phyloP scores from a whole-genome alignment of 2,797 vertebrate genomes.

The Morelia viridis region DNA sequence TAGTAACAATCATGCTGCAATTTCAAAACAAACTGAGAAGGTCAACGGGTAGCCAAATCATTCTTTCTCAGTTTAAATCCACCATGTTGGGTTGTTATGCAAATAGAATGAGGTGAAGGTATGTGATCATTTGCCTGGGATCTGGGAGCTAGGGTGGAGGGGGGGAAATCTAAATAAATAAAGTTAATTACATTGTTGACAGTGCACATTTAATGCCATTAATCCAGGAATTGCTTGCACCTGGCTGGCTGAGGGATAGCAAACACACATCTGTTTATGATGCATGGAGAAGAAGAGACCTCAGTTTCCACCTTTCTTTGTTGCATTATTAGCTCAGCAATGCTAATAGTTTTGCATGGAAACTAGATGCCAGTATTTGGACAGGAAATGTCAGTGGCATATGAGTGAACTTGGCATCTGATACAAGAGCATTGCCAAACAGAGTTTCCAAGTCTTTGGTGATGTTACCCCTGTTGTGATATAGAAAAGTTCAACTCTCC shows the following conservation, averaged over 20 bases:
- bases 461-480: too few relatives aligned
- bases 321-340: not conserved
- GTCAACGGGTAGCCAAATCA: not conserved
- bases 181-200: not conserved
- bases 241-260: not conserved
- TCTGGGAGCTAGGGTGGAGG: not conserved
- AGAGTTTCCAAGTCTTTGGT: not conserved
- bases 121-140: not conserved
- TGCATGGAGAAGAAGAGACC: not conserved
- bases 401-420: not conserved
- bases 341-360: conserved; percentile 29
- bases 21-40: not conserved
- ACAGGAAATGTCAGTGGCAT: not conserved
- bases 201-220: not conserved
- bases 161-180: not conserved
- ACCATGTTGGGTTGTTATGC: not conserved
- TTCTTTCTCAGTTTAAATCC: not conserved
- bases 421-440: conserved; percentile 25
- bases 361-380: not conserved
- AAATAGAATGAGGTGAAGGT: not conserved
- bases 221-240: accelerated
- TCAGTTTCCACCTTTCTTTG: conserved; percentile 35
- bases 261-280: not conserved
- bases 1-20: not conserved
- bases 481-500: not conserved